Percentiles rank a stretch among this genome's conserved stretches.
Evolutionary conservation across 2,113 vertebrate genomes (phyloP).

Genomic region (Cathartes aura): DNA sequence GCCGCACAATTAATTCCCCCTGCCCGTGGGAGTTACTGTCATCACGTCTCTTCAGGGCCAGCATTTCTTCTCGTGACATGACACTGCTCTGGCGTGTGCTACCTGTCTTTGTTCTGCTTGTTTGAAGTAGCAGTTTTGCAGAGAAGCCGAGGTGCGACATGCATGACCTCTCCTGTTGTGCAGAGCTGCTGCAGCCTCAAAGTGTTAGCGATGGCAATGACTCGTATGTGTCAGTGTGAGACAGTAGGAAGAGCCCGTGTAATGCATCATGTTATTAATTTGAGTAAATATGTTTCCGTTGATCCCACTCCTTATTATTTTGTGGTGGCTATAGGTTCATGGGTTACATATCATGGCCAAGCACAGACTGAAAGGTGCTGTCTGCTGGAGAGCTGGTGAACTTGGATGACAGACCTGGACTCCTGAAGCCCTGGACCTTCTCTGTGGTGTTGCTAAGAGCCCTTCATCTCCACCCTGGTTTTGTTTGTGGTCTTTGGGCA

Average conservation of each 20-base stretch:
- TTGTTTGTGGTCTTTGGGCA: background rate
- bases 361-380: background rate
- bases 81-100: background rate
- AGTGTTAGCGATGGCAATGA: background rate
- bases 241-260: background rate
- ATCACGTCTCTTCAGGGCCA: background rate
- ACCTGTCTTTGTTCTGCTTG: background rate
- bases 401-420: fast-evolving
- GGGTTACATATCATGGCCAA: background rate
- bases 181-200: background rate
- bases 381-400: background rate
- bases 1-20: background rate
- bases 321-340: background rate
- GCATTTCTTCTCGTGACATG: background rate
- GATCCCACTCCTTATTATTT: background rate
- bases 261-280: background rate
- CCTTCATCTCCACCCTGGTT: background rate
- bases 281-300: background rate
- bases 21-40: conserved; percentile 18
- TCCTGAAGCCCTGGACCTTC: background rate
- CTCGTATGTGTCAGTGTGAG: background rate
- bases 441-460: background rate
- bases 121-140: background rate
- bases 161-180: fast-evolving
- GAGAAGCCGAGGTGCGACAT: background rate